Conservation (phyloP, 2,797 vertebrate genomes). For the Labroides dimidiatus region DNA sequence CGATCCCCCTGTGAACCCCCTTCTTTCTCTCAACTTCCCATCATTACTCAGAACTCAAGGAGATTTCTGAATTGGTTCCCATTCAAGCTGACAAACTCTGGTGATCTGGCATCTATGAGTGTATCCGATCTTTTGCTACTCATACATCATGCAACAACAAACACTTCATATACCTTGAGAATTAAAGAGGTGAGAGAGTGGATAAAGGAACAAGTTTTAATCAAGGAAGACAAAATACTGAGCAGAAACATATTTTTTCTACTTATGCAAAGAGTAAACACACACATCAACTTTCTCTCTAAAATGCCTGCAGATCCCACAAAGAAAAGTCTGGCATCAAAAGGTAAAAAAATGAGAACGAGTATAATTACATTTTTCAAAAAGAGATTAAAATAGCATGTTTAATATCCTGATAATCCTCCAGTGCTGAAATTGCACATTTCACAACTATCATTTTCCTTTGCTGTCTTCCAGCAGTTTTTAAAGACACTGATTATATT, state of each 20-base stretch:
- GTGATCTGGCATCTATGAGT: constrained; percentile 47
- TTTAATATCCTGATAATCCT: neutral
- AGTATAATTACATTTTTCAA: neutral
- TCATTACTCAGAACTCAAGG: constrained; percentile 50
- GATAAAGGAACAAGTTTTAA: neutral
- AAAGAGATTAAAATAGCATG: neutral
- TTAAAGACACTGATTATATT: neutral
- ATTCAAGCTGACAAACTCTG: constrained; percentile 59
- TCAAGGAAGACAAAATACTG: neutral
- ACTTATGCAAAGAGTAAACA: neutral
- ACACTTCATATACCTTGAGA: neutral
- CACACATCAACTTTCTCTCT: neutral
- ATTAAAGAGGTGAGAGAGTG: no score
- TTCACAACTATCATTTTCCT: neutral
- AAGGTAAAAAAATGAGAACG: neutral
- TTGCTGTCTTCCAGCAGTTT: neutral
- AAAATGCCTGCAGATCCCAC: neutral
- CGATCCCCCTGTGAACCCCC: constrained; percentile 55
- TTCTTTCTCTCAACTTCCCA: constrained; percentile 46
- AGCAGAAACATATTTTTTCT: neutral
- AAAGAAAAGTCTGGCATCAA: no score
- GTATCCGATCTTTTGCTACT: constrained; percentile 8
- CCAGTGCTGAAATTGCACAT: neutral
- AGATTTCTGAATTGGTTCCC: constrained; percentile 65
- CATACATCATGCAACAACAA: neutral